These are phyloP conservation scores for Pediacus dermestoides DNA, from an alignment of 2,888 invertebrate species.

Conservation along the genomic window DNA sequence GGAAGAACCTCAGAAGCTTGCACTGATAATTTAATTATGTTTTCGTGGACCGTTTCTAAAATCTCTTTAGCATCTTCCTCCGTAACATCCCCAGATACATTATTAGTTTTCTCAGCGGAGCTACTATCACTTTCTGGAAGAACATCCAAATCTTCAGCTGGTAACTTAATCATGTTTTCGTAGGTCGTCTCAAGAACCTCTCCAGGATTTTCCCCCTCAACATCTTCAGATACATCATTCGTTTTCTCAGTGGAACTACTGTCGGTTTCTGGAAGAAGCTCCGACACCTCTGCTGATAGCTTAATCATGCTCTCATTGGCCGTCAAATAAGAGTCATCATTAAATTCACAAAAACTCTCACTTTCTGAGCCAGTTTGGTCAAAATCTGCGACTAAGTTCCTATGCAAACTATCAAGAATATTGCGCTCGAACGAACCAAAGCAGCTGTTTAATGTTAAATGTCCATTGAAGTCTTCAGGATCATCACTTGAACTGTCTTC, in stretches of 20 bases:
- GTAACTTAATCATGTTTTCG: too few species aligned
- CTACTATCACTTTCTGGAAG: too few species aligned
- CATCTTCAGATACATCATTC: conserved; percentile 6
- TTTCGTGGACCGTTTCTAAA: too few species aligned
- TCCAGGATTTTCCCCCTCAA: not conserved
- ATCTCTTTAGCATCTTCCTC: too few species aligned
- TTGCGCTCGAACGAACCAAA: conserved; percentile 30
- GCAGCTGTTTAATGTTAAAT: too few species aligned
- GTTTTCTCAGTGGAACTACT: conserved; percentile 18
- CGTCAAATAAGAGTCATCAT: conserved; percentile 21
- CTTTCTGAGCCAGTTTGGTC: conserved; percentile 13
- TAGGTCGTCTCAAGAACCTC: too few species aligned
- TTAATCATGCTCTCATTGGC: conserved; percentile 30
- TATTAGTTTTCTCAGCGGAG: too few species aligned
- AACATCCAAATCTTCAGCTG: conserved; percentile 4
- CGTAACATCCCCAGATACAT: too few species aligned
- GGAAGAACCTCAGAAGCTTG: too few species aligned
- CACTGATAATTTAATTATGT: too few species aligned
- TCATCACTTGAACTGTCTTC: too few species aligned
- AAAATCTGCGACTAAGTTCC: conserved; percentile 26
- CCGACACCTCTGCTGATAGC: conserved; percentile 20
- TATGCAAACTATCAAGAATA: conserved; percentile 28
- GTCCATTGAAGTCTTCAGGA: too few species aligned
- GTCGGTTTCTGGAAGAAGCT: conserved; percentile 15
- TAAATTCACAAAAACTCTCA: conserved; percentile 20